Conservation (phyloP, 1,140 invertebrate species). For the Antheraea mylitta region DNA sequence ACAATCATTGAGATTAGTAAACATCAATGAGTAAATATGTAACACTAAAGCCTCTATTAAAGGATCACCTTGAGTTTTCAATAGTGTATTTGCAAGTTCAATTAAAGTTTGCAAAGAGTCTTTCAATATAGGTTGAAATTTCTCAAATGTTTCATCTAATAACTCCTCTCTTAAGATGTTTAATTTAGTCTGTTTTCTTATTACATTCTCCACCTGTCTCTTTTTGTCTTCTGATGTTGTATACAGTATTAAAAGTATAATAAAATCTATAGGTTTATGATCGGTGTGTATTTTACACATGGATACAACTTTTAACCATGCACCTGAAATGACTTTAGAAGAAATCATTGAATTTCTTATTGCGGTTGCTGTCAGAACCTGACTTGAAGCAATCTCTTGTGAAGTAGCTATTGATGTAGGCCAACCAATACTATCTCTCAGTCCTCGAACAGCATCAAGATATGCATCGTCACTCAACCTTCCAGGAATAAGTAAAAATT, state of each 20-base stretch:
- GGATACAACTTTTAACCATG: slow-evolving; percentile 67
- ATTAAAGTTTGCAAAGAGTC: slow-evolving; percentile 62
- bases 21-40: slow-evolving; percentile 63
- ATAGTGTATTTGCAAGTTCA: slow-evolving; percentile 52
- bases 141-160: slow-evolving; percentile 59
- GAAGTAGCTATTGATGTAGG: slow-evolving; percentile 36
- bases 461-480: slow-evolving; percentile 44
- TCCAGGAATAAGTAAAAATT: slow-evolving; percentile 62
- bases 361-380: slow-evolving; percentile 64
- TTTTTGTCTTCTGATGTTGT: slow-evolving; percentile 63
- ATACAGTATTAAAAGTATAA: slow-evolving; percentile 64
- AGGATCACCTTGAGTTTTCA: slow-evolving; percentile 56
- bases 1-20: slow-evolving; percentile 57
- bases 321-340: slow-evolving; percentile 60
- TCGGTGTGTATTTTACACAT: slow-evolving; percentile 52
- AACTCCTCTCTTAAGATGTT: slow-evolving; percentile 58
- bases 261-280: slow-evolving; percentile 70
- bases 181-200: slow-evolving; percentile 66
- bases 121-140: slow-evolving; percentile 65
- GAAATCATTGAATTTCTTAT: slow-evolving; percentile 67
- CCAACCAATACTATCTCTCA: slow-evolving; percentile 67
- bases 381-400: slow-evolving; percentile 65
- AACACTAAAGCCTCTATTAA: slow-evolving; percentile 59
- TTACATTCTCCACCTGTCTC: slow-evolving; percentile 59
- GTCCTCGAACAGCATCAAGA: slow-evolving; percentile 51